Conservation (phyloP, 2,888 invertebrate species). For the Leptothorax acervorum region DNA sequence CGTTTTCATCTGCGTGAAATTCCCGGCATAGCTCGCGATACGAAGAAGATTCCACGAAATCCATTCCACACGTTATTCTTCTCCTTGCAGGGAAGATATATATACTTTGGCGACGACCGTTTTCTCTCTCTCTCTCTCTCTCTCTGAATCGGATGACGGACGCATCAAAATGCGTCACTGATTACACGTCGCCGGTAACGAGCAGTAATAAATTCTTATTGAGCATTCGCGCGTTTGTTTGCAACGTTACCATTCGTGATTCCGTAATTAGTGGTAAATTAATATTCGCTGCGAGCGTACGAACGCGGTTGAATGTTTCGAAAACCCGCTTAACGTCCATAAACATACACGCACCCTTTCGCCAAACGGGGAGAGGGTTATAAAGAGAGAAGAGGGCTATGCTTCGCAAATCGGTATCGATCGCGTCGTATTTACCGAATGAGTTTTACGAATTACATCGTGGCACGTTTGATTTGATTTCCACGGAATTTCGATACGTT, state of each 20-base stretch:
- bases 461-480: conserved; percentile 59
- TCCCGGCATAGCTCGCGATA: conserved; percentile 47
- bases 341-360: conserved; percentile 53
- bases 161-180: conserved; percentile 2
- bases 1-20: conserved; percentile 59
- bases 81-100: neutral
- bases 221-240: conserved; percentile 31
- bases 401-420: conserved; percentile 50
- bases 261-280: conserved; percentile 59
- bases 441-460: conserved; percentile 60
- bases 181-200: neutral
- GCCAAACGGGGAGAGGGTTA: neutral
- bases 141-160: neutral
- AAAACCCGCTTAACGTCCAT: conserved; percentile 56
- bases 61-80: conserved; percentile 37
- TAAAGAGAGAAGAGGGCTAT: neutral
- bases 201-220: conserved; percentile 52
- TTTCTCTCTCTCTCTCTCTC: neutral
- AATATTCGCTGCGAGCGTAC: conserved; percentile 54
- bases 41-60: conserved; percentile 57
- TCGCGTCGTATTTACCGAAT: conserved; percentile 57
- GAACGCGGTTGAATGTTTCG: conserved; percentile 44
- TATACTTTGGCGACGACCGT: too few relatives aligned
- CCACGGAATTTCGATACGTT: conserved; percentile 42
- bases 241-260: conserved; percentile 41